Evolutionary conservation across 2,888 invertebrate species (phyloP).

Genomic region (Malthinus flaveolus): DNA sequence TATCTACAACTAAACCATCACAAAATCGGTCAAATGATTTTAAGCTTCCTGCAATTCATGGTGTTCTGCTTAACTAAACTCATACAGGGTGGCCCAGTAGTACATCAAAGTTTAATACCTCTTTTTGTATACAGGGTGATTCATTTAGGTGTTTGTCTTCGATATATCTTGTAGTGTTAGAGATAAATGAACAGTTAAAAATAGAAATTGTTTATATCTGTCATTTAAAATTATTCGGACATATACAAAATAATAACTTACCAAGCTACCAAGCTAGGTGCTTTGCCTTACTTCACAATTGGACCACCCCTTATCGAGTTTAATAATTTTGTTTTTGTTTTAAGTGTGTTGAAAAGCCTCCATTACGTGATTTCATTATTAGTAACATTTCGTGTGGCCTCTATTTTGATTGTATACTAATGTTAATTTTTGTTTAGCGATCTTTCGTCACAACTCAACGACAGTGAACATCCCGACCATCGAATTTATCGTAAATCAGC

Average conservation of each 20-base stretch:
- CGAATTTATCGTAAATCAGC: constrained; percentile 74
- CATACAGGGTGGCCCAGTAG: too few relatives aligned
- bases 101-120: too few relatives aligned
- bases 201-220: not conserved
- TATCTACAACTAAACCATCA: too few relatives aligned
- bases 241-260: not conserved
- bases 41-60: too few relatives aligned
- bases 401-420: not conserved
- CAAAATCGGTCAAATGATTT: too few relatives aligned
- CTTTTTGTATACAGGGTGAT: not conserved
- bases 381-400: not conserved
- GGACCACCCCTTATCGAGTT: too few relatives aligned
- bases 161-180: too few relatives aligned
- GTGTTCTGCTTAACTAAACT: too few relatives aligned
- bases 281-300: too few relatives aligned
- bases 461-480: constrained; percentile 72
- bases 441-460: constrained; percentile 54
- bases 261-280: not conserved
- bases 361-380: too few relatives aligned
- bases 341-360: too few relatives aligned
- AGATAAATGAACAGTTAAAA: not conserved
- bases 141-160: not conserved
- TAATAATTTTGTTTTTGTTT: too few relatives aligned
- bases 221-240: not conserved
- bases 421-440: constrained; percentile 46